Conservation (phyloP, 1,140 invertebrate genomes). For the Drosophila mojavensis region DNA sequence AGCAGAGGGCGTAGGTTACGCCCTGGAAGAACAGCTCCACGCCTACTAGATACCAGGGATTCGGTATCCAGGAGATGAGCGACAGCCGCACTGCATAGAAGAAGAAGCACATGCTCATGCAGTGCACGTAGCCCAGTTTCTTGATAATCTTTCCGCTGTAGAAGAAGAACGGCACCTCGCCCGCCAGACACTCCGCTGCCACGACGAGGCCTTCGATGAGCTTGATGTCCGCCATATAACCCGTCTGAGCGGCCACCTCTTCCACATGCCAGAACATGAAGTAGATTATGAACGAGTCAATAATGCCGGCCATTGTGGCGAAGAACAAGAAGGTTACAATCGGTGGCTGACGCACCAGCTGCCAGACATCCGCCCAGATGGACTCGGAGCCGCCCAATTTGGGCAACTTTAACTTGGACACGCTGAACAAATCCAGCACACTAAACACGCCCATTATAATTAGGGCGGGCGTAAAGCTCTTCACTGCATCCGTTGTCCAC, state of each 20-base stretch:
- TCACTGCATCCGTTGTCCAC: slow-evolving; percentile 85
- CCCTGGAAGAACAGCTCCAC: slow-evolving; percentile 91
- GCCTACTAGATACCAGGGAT: slow-evolving; percentile 90
- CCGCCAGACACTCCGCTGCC: slow-evolving; percentile 89
- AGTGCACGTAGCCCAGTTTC: slow-evolving; percentile 88
- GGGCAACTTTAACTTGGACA: slow-evolving; percentile 87
- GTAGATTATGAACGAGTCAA: slow-evolving; percentile 91
- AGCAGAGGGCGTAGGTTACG: slow-evolving; percentile 91
- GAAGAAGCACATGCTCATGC: slow-evolving; percentile 89
- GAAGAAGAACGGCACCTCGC: slow-evolving; percentile 90
- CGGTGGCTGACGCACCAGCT: slow-evolving; percentile 86
- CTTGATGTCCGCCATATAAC: slow-evolving; percentile 88
- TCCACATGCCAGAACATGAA: slow-evolving; percentile 92
- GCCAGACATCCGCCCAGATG: slow-evolving; percentile 87
- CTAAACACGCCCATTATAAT: slow-evolving; percentile 87
- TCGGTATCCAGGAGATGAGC: slow-evolving; percentile 88
- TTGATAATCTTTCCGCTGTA: slow-evolving; percentile 89
- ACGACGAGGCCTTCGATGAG: slow-evolving; percentile 90
- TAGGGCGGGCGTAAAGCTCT: slow-evolving; percentile 89
- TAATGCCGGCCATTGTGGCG: slow-evolving; percentile 88
- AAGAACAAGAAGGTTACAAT: slow-evolving; percentile 89
- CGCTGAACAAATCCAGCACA: slow-evolving; percentile 87
- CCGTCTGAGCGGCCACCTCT: slow-evolving; percentile 87
- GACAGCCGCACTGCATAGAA: slow-evolving; percentile 88
- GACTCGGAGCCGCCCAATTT: slow-evolving; percentile 87